Evolutionary conservation across 1,140 invertebrate genomes (phyloP), one percentile per base, ranked within the genome.

Genomic region (Nephila pilipes): DNA sequence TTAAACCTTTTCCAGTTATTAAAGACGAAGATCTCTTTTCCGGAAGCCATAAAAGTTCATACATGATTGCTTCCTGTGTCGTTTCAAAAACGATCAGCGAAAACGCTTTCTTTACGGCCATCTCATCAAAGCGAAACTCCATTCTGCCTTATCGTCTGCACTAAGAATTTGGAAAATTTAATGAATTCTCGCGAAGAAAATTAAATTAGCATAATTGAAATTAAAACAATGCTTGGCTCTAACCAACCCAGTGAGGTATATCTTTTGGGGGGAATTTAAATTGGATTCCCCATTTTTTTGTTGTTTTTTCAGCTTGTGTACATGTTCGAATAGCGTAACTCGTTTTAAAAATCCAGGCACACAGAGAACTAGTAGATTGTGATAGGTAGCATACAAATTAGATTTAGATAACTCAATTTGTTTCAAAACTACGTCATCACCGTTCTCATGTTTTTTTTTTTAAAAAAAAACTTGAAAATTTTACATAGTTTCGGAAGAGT

Each of bases 181-280:
- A 65, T 65, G 63, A n/a, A 25, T 65, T 65, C 63, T 65, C 63
- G 8, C 63, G 22, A 65, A 65, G 63, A 65, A 65, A 65, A 65
- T 65, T 65, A 65, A 25, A n/a, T 65, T 29, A 29, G 63, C 3
- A 29, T 29, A 65, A 65, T 65, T 65, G 25, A 65, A 65, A 65
- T 65, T 65, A 10, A 65, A 65, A 65, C 63, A 65, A 65, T 65
- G 25, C 8, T 25, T 14, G 2, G 10, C 0, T 14, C 8, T n/a
- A 14, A 25, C 63, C 25, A 1, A 0, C n/a, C n/a, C 2, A 65
- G 18, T 58, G 57, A 65, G 12, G 12, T n/a, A 0, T 25, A 14
- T 10, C 14, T 25, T 65, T 12, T 65, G 10, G 2, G 12, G 2
- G 22, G 3, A 65, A 65, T 65, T 20, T 65, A 25, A n/a, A 65